phyloP scores from a whole-genome alignment of 2,888 invertebrate genomes.

The Melanophora roralis region DNA sequence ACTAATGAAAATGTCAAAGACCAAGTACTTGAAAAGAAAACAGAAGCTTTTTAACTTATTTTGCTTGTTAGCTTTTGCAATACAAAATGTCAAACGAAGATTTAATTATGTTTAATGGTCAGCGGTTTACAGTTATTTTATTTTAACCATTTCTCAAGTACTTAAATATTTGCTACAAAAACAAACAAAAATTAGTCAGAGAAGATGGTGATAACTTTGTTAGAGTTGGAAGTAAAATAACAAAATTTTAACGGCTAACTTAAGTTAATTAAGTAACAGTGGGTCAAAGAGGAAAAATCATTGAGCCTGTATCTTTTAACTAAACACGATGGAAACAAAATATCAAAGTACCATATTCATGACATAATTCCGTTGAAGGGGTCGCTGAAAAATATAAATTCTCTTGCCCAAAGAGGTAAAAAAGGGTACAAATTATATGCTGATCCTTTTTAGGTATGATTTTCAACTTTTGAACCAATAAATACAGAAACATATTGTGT shows the following conservation, averaged over 20 bases:
- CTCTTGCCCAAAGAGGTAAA: no score
- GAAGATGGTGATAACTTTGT: neutral
- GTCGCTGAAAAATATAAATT: no score
- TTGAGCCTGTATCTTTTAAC: no score
- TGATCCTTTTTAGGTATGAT: no score
- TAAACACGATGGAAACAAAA: no score
- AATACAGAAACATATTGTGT: no score
- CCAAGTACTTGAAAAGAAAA: slow-evolving; percentile 43
- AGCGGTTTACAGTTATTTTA: neutral
- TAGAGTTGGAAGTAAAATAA: slow-evolving; percentile 5
- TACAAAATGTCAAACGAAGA: slow-evolving; percentile 21
- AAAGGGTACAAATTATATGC: no score
- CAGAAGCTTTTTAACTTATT: neutral
- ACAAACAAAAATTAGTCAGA: neutral
- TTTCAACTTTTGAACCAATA: no score
- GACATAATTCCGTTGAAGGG: no score
- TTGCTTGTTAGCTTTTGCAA: neutral
- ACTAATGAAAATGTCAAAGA: slow-evolving; percentile 47
- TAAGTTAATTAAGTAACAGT: no score
- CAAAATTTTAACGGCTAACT: neutral
- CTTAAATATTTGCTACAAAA: neutral
- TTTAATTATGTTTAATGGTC: slow-evolving; percentile 45
- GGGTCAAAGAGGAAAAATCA: no score
- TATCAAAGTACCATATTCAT: no score
- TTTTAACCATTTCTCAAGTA: neutral